phyloP scores from a whole-genome alignment of 2,113 vertebrate genomes.

The Oenanthe melanoleuca region DNA sequence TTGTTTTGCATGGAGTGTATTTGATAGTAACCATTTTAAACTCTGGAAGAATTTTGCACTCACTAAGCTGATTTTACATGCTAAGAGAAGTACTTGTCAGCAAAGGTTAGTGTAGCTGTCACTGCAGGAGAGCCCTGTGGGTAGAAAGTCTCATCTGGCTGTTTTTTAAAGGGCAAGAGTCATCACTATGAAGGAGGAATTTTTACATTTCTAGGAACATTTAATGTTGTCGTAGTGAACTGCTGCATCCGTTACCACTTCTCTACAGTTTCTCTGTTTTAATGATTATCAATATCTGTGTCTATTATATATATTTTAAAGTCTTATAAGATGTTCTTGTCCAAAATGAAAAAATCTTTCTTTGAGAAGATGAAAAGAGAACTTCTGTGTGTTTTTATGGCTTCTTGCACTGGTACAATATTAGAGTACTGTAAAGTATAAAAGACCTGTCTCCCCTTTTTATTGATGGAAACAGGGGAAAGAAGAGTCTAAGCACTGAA shows the following conservation, averaged over 20 bases:
- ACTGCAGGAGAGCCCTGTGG: conserved; percentile 63
- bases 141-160: conserved; percentile 55
- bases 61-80: conserved; percentile 66
- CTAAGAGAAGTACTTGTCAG: conserved; percentile 65
- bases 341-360: neutral
- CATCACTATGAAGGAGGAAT: conserved; percentile 22
- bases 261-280: neutral
- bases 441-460: neutral
- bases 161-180: conserved; percentile 68
- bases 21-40: conserved; percentile 44
- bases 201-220: conserved; percentile 38
- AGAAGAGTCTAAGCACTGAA: neutral
- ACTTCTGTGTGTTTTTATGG: neutral
- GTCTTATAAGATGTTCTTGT: neutral
- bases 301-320: neutral
- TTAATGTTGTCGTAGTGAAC: neutral
- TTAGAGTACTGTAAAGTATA: neutral
- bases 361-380: neutral
- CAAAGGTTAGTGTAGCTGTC: conserved; percentile 68
- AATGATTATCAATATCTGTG: neutral
- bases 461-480: neutral
- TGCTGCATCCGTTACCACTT: neutral
- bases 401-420: neutral
- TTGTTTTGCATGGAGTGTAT: conserved; percentile 2
- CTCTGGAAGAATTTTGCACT: conserved; percentile 58